A percentile compares a stretch with the other conserved stretches of the same genome.
phyloP scores from a whole-genome alignment of 2,797 vertebrate genomes.

The Carapus acus region DNA sequence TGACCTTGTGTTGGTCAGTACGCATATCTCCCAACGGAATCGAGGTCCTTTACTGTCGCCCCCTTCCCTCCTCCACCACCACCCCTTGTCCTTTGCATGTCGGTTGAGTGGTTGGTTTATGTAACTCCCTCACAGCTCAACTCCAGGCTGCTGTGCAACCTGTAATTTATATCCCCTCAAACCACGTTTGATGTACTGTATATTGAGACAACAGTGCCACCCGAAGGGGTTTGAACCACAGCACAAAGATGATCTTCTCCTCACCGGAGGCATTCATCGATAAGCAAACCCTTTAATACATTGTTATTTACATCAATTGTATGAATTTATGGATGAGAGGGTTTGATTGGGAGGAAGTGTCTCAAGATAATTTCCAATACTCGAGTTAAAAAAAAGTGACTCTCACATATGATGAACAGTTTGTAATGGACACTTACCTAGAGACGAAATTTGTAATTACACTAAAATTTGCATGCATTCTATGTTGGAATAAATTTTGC shows the following conservation, averaged over 20 bases:
- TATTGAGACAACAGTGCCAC: conserved; percentile 53
- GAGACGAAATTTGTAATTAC: too few species aligned
- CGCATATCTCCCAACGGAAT: not conserved
- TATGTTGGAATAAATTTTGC: conserved; percentile 2
- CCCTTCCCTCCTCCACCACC: too few species aligned
- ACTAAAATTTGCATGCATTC: conserved; percentile 5
- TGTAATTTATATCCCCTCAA: conserved; percentile 15
- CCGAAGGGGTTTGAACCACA: conserved; percentile 40
- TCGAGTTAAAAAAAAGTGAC: not conserved
- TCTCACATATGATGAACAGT: too few species aligned
- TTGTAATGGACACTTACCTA: too few species aligned
- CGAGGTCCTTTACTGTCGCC: not conserved
- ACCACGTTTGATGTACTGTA: conserved; percentile 16
- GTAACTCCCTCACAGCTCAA: conserved; percentile 2
- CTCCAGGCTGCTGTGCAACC: not conserved
- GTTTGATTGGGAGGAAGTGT: not conserved
- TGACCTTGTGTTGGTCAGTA: too few species aligned
- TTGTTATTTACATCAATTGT: not conserved
- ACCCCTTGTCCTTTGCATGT: too few species aligned
- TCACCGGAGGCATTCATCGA: not conserved
- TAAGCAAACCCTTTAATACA: not conserved
- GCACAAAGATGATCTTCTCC: conserved; percentile 6
- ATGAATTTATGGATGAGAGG: not conserved
- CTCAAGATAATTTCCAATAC: not conserved
- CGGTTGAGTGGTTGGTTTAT: not conserved